phyloP scores from a whole-genome alignment of 2,888 invertebrate genomes.

The Hirtodrosophila confusa region DNA sequence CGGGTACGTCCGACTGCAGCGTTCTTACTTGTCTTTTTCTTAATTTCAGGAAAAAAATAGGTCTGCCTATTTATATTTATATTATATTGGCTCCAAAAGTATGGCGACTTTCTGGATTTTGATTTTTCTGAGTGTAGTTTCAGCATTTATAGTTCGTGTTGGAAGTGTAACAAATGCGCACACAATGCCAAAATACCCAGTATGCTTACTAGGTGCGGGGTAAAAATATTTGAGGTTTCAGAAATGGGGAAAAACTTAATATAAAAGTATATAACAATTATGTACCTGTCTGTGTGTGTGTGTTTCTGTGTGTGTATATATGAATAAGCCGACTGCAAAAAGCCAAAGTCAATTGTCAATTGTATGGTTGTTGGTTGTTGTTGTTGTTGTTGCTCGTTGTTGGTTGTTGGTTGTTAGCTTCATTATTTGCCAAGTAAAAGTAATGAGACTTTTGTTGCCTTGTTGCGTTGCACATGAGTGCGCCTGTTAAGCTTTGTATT shows the following conservation, averaged over 20 bases:
- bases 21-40: no score
- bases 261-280: constrained; percentile 16
- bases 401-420: constrained; percentile 61
- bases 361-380: constrained; percentile 20
- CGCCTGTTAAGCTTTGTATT: constrained; percentile 63
- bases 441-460: constrained; percentile 80
- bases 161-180: no score
- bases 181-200: not conserved
- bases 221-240: not conserved
- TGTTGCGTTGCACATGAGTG: constrained; percentile 78
- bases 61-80: no score
- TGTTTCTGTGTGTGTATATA: not conserved
- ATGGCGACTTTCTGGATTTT: no score
- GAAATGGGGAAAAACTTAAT: constrained; percentile 6
- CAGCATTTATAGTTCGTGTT: no score
- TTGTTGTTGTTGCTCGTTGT: constrained; percentile 21
- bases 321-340: constrained; percentile 23
- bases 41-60: no score
- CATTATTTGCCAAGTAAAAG: constrained; percentile 80
- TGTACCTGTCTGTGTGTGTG: not conserved
- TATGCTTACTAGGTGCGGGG: not conserved
- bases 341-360: constrained; percentile 69
- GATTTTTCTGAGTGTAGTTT: no score
- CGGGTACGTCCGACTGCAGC: no score
- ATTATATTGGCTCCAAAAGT: no score